Evolutionary conservation across 2,888 invertebrate genomes (phyloP).

Genomic region (Xestia xanthographa): DNA sequence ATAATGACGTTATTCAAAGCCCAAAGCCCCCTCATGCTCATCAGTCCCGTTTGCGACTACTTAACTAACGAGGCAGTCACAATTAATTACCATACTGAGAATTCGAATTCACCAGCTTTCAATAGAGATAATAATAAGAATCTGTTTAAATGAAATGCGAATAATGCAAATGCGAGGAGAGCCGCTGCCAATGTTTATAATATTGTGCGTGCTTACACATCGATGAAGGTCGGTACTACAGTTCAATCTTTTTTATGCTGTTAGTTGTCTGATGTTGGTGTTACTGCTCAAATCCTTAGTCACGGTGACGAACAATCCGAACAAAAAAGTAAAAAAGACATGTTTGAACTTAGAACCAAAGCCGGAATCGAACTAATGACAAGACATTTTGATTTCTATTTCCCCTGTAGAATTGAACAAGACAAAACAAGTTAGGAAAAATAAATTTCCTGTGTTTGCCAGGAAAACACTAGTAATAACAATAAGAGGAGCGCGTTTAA

Average conservation of each 20-base stretch:
- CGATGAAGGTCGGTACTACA: constrained; percentile 62
- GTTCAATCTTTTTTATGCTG: constrained; percentile 62
- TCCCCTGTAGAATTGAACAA: constrained; percentile 13
- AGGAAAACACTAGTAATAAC: constrained; percentile 41
- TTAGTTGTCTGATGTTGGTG: constrained; percentile 45
- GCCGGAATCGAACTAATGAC: constrained; percentile 9
- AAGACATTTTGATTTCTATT: constrained; percentile 28
- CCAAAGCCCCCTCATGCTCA: neutral
- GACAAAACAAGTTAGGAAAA: constrained; percentile 17
- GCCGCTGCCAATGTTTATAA: constrained; percentile 65
- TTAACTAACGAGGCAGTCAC: neutral
- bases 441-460: constrained; percentile 19
- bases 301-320: constrained; percentile 36
- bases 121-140: constrained; percentile 42
- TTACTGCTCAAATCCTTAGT: constrained; percentile 45
- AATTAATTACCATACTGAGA: neutral
- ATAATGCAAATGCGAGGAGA: constrained; percentile 61
- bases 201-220: constrained; percentile 65
- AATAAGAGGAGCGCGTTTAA: constrained; percentile 33
- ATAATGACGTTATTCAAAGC: too few species aligned
- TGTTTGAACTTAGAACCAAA: neutral
- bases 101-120: constrained; percentile 6
- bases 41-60: too few species aligned
- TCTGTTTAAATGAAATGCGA: constrained; percentile 58
- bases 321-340: constrained; percentile 19